phyloP scores from a whole-genome alignment of 2,888 invertebrate species.

The Eupithecia inturbata region DNA sequence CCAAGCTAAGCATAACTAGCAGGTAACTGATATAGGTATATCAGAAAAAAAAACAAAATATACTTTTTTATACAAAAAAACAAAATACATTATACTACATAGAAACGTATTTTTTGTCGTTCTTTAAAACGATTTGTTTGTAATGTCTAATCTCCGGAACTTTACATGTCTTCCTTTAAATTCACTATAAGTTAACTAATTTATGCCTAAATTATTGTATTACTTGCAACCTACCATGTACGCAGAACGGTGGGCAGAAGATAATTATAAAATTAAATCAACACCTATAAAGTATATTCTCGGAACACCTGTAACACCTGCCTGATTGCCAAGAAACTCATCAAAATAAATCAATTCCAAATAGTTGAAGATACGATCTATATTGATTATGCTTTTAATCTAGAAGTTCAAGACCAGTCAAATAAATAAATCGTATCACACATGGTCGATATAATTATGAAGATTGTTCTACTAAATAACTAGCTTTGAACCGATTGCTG shows the following conservation, averaged over 20 bases:
- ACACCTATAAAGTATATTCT: constrained; percentile 10
- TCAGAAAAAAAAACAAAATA: too few relatives aligned
- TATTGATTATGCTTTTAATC: not conserved
- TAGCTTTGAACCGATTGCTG: not conserved
- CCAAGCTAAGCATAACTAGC: not conserved
- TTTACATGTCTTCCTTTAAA: not conserved
- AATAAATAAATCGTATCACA: not conserved
- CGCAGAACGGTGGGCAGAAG: not conserved
- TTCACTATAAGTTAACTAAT: not conserved
- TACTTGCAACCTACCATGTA: not conserved
- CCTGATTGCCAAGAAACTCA: constrained; percentile 26
- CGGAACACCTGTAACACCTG: constrained; percentile 21
- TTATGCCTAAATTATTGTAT: not conserved
- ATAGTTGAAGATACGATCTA: constrained; percentile 16
- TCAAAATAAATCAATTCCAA: constrained; percentile 25
- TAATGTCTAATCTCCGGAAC: not conserved
- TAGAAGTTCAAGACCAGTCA: constrained; percentile 1
- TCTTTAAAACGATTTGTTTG: not conserved
- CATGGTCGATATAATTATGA: not conserved
- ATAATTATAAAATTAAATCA: not conserved
- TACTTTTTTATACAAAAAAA: too few relatives aligned
- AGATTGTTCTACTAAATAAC: not conserved
- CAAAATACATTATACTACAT: too few relatives aligned
- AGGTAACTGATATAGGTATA: too few relatives aligned
- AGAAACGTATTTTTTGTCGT: too few relatives aligned